Evolutionary conservation across 2,888 invertebrate genomes (phyloP).

Genomic region (Cinara cedri): DNA sequence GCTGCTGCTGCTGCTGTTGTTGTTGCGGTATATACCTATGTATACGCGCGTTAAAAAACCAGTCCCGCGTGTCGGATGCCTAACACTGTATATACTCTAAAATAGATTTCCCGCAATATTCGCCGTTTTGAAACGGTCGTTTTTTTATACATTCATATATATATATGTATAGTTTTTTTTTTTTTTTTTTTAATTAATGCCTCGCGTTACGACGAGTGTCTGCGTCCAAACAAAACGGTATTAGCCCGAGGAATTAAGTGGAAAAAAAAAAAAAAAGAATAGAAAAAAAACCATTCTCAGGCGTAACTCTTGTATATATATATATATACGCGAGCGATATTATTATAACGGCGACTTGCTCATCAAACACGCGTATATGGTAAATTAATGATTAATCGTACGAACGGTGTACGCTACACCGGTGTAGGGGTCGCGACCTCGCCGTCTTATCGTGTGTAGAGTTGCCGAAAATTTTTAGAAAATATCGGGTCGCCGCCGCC

Average conservation of each 20-base stretch:
- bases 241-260: slow-evolving; percentile 6
- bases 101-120: slow-evolving; percentile 9
- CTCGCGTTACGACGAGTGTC: neutral
- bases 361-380: neutral
- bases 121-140: slow-evolving; percentile 1
- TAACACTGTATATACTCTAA: neutral
- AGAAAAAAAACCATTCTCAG: no score
- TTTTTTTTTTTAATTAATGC: slow-evolving; percentile 19
- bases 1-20: no score
- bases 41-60: no score
- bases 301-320: no score
- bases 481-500: no score
- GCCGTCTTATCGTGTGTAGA: no score
- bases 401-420: no score
- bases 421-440: no score
- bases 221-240: slow-evolving; percentile 29
- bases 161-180: neutral
- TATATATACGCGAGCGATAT: no score
- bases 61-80: slow-evolving; percentile 31
- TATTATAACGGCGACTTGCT: slow-evolving; percentile 28
- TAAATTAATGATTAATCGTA: no score
- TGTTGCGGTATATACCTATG: neutral
- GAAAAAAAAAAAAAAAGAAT: no score
- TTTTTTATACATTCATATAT: neutral
- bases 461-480: no score